Evolutionary conservation across 1,140 invertebrate genomes (phyloP), one percentile per base, ranked within the genome.

Genomic region (Cotesia chilonis): DNA sequence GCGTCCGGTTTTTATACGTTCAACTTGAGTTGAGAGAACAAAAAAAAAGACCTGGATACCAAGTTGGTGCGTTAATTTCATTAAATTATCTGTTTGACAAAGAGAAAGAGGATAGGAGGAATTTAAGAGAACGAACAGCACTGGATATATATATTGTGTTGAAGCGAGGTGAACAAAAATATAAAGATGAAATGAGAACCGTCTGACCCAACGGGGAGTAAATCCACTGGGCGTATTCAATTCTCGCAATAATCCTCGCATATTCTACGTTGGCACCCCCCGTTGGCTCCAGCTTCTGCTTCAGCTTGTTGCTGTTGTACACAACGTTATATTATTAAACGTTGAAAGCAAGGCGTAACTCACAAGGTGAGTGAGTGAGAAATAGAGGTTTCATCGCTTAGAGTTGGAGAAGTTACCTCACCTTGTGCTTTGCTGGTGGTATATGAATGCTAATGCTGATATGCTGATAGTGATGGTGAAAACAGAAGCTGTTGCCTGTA

Each of bases 141-240:
- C 28, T 28, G 17, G 17, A 28, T 28, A 28, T 28, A 2, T 28
- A 28, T 28, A 28, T 28, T 28, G 28, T 28, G 28, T 28, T 47
- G 51, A 55, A 36, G 28, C 59, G 17, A 36, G 52, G 55, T 69
- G 68, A 55, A 38, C 66, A 36, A 36, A 57, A 47, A 59, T 64
- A 54, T 65, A 47, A 47, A 47, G 41, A 47, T 47, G 41, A 63
- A 38, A 71, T 71, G 70, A 71, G 70, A 71, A 66, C 70, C 70
- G 70, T 71, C 63, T 65, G 70, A 71, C 61, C 63, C 61, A 71
- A 71, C 70, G 47, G 61, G 28, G 52, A 71, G 61, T 71, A 71
- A 71, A 71, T 71, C 70, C 70, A 71, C 70, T 71, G 70, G 70
- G 70, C 63, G 70, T 71, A 71, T 71, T 71, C 70, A 71, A 71